Conservation (phyloP, 2,113 vertebrate genomes). For the Menura novaehollandiae region DNA sequence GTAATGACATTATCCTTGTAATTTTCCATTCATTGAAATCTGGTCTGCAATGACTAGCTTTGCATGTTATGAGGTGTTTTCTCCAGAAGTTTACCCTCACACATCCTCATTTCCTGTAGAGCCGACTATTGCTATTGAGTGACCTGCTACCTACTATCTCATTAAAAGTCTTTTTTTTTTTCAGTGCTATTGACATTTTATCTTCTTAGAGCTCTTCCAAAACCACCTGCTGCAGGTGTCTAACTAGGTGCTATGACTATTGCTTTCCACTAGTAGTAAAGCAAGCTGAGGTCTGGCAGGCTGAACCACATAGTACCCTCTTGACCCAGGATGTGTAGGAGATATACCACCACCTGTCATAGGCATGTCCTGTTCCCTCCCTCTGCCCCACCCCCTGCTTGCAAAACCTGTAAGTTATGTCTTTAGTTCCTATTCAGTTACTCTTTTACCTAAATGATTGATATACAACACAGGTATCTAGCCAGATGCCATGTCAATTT, state of each 20-base stretch:
- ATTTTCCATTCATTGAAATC: constrained; percentile 49
- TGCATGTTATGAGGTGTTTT: not conserved
- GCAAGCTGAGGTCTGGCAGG: constrained; percentile 3
- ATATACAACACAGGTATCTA: not conserved
- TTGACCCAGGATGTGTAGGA: constrained; percentile 52
- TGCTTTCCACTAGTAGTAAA: not conserved
- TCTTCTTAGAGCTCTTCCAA: not conserved
- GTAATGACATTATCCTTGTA: constrained; percentile 10
- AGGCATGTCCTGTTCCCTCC: constrained; percentile 29
- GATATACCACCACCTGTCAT: constrained; percentile 27
- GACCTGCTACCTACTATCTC: constrained; percentile 2
- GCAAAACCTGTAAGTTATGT: constrained; percentile 25
- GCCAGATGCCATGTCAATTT: not conserved
- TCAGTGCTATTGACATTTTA: not conserved
- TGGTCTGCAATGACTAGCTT: constrained; percentile 10
- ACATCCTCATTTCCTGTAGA: constrained; percentile 18
- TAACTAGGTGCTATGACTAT: not conserved
- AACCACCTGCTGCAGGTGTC: constrained; percentile 7
- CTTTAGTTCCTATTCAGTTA: constrained; percentile 32
- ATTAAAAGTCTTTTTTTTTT: not conserved
- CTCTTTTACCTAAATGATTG: constrained; percentile 11
- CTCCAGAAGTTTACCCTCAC: constrained; percentile 11
- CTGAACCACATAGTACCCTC: constrained; percentile 25
- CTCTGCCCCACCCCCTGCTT: not conserved
- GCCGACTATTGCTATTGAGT: not conserved